Evolutionary conservation across 2,113 vertebrate genomes (phyloP).

Genomic region (Meriones unguiculatus): DNA sequence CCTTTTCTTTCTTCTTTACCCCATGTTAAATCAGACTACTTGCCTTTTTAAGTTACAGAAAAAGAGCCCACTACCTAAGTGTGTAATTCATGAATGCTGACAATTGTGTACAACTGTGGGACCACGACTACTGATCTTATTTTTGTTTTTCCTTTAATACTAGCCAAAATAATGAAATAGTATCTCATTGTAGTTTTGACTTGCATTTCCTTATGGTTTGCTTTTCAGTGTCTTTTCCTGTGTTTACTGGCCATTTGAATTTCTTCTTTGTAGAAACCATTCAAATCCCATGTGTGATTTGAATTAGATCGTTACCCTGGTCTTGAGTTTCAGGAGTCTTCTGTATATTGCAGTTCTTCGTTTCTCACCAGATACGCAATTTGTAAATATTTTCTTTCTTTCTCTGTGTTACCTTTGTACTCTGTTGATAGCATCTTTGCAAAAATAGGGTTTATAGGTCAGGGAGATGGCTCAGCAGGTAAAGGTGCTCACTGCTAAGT

Average conservation of each 20-base stretch:
- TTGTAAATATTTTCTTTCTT: slow-evolving; percentile 50
- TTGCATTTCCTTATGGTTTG: background rate
- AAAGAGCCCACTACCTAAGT: too few relatives aligned
- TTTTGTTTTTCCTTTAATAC: background rate
- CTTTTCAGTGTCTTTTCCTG: slow-evolving; percentile 29
- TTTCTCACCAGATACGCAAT: background rate
- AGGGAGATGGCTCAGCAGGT: background rate
- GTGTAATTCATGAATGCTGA: too few relatives aligned
- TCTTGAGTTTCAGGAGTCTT: slow-evolving; percentile 25
- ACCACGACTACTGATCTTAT: background rate
- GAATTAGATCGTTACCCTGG: background rate
- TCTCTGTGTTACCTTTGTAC: slow-evolving; percentile 23
- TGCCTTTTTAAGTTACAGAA: too few relatives aligned
- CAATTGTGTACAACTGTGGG: too few relatives aligned
- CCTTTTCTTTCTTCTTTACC: too few relatives aligned
- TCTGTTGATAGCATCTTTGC: background rate
- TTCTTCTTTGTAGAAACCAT: slow-evolving; percentile 26
- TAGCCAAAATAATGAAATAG: background rate
- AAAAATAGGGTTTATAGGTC: background rate
- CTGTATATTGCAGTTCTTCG: background rate
- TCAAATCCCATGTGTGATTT: background rate
- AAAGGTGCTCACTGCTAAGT: background rate
- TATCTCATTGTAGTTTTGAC: slow-evolving; percentile 4
- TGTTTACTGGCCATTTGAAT: background rate
- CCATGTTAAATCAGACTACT: too few relatives aligned